Base-by-base conservation (phyloP, 2,797 vertebrate species). In the Chiloscyllium punctatum region DNA sequence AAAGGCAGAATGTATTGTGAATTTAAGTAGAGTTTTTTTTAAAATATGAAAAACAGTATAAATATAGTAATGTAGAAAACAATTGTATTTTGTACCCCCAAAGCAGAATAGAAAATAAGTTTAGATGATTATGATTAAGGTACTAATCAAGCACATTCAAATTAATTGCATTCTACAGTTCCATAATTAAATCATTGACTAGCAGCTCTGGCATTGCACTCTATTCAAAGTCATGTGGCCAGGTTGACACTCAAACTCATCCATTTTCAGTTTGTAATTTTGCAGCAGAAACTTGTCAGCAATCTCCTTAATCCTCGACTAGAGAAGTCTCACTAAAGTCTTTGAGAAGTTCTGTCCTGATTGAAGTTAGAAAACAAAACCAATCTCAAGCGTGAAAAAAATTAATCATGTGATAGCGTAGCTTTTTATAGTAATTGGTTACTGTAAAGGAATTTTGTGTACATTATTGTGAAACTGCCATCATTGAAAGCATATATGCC, bases 371-470 rank as follows among this genome's bases (percentile, higher is more conserved):
- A 18, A 18, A n/a, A 91, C 30, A 33, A 53, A 91, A 57, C 88
- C 66, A 53, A 57, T 91, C 27, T 91, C 62, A 53, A 91, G 57
- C 53, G 57, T n/a, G 33, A 91, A 91, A 66, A 66, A 91, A 91
- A 66, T 6, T 90, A 53, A 91, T 84, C 51, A 90, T 90, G 82
- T 84, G 82, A 84, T 42, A 48, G 53, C 88, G n/a, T 91, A 91
- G 88, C 88, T 91, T 91, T 91, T 91, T 91, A 91, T 66, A 91
- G 88, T 66, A 91, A 91, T 15, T 91, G 4, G 57, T 91, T 91
- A 62, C 53, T 57, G 88, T 66, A 62, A 91, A 91, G 16, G 62
- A n/a, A 62, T 91, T 91, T 91, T 91, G 53, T 91, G 27, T 66
- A 91, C 33, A 66, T 66, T 53, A 33, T 62, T 91, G 88, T 91